A percentile compares a stretch with the other conserved stretches of the same genome.
Evolutionary conservation across 2,888 invertebrate species (phyloP).

Genomic region (Ceriagrion tenellum): DNA sequence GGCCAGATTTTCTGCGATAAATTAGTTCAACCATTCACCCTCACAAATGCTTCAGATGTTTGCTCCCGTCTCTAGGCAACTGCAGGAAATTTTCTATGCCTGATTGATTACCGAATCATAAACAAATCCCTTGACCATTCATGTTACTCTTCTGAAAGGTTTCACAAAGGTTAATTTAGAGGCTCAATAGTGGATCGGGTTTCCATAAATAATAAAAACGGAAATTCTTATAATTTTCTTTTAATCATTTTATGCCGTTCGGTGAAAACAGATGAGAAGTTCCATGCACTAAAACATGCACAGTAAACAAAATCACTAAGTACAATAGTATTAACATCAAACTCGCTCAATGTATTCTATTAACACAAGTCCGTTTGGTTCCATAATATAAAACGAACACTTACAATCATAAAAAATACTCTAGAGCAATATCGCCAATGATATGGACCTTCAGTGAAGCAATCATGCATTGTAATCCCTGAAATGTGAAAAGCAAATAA

Average conservation of each 20-base stretch:
- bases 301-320: slow-evolving; percentile 73
- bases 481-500: slow-evolving; percentile 66
- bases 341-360: slow-evolving; percentile 68
- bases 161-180: not conserved
- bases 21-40: not conserved
- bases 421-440: slow-evolving; percentile 65
- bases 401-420: slow-evolving; percentile 61
- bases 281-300: slow-evolving; percentile 78
- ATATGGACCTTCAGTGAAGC: slow-evolving; percentile 64
- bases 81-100: not conserved
- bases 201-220: slow-evolving; percentile 35
- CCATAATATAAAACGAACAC: slow-evolving; percentile 62
- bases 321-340: slow-evolving; percentile 69
- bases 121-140: not conserved
- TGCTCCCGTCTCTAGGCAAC: not conserved
- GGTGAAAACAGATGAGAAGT: slow-evolving; percentile 59
- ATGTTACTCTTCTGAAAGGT: not conserved
- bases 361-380: slow-evolving; percentile 61
- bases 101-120: not conserved
- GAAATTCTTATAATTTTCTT: slow-evolving; percentile 31
- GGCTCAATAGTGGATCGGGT: not conserved
- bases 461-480: slow-evolving; percentile 62
- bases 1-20: not conserved
- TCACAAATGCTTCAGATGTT: not conserved
- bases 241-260: slow-evolving; percentile 55